Percentiles rank a stretch among this genome's conserved stretches.
Conservation (phyloP, 2,797 vertebrate species). For the Propithecus deckenii region DNA sequence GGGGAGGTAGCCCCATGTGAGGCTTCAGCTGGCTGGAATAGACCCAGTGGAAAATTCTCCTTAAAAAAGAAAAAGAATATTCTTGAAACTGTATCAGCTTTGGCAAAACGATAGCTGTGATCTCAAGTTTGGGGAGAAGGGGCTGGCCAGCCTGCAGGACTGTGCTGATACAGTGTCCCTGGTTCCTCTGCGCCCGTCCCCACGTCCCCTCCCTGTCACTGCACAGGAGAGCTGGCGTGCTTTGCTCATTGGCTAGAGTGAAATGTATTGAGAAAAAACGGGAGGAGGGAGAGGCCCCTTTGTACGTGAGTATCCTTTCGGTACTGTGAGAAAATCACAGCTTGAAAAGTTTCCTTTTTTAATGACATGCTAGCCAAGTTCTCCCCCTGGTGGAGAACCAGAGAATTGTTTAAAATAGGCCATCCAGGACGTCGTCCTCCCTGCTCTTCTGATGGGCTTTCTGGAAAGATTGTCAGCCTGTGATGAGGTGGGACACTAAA, state of each 20-base stretch:
- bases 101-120: background rate
- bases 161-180: background rate
- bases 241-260: background rate
- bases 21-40: background rate
- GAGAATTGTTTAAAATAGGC: background rate
- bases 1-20: background rate
- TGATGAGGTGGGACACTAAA: background rate
- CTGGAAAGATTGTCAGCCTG: background rate
- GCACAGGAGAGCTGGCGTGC: background rate
- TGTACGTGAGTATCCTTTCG: background rate
- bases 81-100: background rate
- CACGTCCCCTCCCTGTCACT: background rate
- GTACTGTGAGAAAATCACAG: background rate
- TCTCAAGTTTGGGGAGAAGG: background rate
- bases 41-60: background rate
- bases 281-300: background rate
- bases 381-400: conserved; percentile 51
- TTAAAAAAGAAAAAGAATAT: background rate
- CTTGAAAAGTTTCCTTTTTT: background rate
- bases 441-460: background rate
- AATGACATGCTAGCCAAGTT: background rate
- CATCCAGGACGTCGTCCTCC: background rate
- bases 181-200: background rate
- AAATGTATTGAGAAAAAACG: background rate
- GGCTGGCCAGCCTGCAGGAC: background rate